Conservation (phyloP, 1,140 invertebrate genomes). For the Bradynema listronoti region DNA sequence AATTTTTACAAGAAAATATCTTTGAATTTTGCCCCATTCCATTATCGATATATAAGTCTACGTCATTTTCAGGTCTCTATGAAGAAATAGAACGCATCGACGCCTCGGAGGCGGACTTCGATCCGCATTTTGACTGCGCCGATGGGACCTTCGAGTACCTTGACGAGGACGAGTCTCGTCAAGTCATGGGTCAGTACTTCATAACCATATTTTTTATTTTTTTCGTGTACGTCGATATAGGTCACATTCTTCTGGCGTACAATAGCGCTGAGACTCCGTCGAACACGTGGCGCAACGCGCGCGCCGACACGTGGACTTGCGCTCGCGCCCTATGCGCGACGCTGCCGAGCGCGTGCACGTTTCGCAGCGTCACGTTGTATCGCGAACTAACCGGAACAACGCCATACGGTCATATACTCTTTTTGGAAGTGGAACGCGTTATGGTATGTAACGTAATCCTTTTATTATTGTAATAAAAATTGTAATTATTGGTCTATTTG, state of each 20-base stretch:
- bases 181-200: slow-evolving; percentile 3
- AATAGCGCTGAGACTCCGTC: neutral
- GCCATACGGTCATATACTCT: no score
- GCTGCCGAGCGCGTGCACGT: neutral
- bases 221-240: neutral
- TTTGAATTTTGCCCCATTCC: no score
- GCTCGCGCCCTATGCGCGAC: slow-evolving; percentile 1
- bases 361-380: no score
- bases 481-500: no score
- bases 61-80: slow-evolving; percentile 13
- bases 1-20: no score
- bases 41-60: no score
- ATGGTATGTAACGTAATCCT: no score
- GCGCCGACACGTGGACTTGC: neutral
- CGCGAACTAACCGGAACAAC: no score
- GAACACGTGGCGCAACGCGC: neutral
- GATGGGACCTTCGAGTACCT: slow-evolving; percentile 5
- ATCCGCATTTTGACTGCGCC: neutral
- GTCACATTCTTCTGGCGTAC: slow-evolving; percentile 7
- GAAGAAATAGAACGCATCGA: slow-evolving; percentile 5
- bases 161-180: slow-evolving; percentile 5
- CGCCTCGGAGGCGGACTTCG: neutral
- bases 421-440: no score
- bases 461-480: no score
- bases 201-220: neutral